Base-by-base conservation (phyloP, 2,888 invertebrate species). In the Drosophila buzzatii region DNA sequence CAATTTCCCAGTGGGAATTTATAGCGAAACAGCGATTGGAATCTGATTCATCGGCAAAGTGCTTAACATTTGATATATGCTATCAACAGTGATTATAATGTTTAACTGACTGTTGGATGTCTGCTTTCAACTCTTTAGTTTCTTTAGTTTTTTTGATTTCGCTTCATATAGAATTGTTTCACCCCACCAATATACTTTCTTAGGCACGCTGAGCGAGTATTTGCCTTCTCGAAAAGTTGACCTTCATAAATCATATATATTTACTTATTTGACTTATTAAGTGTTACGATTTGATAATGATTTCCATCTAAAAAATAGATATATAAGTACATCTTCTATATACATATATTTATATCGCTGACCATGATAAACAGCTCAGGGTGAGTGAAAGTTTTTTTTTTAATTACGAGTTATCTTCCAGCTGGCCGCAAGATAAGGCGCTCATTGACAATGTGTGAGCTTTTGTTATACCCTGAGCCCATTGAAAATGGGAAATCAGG, bases 381-480 rank as follows among this genome's bases (percentile, higher is more conserved):
- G 47, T 60, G 42, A 73, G 51, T 35, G 45, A 61, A 73, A 78
- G 53, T 61, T 51, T 59, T 41, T 16, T 45, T 7, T 45, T 39
- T 60, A 77, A 39, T 63, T 39, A 51, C 27, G 31, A 44, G 14
- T 18, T 44, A 56, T 66, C 44, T 39, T 23, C n/a, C 6, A 39
- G 14, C 52, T 23, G 5, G 33, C 0, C 33, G 14, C 9, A 6
- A 45, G 63, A 78, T 78, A 69, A 31, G 18, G 18, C n/a, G 1
- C 47, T 60, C 62, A 49, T 63, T 55, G 23, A 47, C 27, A 45
- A 58, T 75, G 51, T 35, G 27, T 42, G 31, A 20, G 10, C 23
- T 35, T 44, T 71, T 58, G 8, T n/a, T n/a, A n/a, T n/a, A n/a
- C n/a, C n/a, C n/a, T n/a, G n/a, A n/a, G n/a, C n/a, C n/a, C n/a